Base-by-base conservation (phyloP, 2,797 vertebrate species). In the Carcharodon carcharias region DNA sequence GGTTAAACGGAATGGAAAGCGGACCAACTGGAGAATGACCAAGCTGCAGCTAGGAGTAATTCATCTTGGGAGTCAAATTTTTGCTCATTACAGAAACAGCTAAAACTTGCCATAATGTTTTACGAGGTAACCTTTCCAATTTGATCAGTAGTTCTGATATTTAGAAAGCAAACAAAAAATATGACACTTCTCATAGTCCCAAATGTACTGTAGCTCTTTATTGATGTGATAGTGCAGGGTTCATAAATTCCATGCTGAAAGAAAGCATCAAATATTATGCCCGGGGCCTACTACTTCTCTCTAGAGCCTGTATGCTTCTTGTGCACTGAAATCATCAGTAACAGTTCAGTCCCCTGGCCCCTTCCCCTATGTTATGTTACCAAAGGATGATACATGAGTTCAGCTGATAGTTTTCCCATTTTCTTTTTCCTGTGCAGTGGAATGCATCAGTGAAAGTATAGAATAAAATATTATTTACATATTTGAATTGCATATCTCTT, bases 201-300 rank as follows among this genome's bases (percentile, higher is more conserved):
- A 93, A 93, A 93, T 67, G 61, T 45, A 45, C 11, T 45, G 63
- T n/a, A 40, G 91, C 63, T 93, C 91, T 93, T 93, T 93, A 67
- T 67, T 45, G 91, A n/a, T 93, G 23, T 93, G 61, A 65, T 40
- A 56, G 91, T 65, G 35, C 35, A 93, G 6, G n/a, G 91, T n/a
- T 93, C 61, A 67, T 93, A 11, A 61, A 21, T 67, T 93, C 91
- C n/a, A 93, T 31, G 45, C n/a, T 45, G n/a, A 93, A 65, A 4
- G 91, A 26, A 93, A 40, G 18, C 6, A 93, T 93, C 35, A 54
- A 67, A 93, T 67, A 93, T 26, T 67, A 21, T 67, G 61, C n/a
- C n/a, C 12, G 61, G 91, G 63, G n/a, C 61, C 16, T 93, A n/a
- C 28, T 61, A 89, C 61, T 40, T 63, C 61, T 63, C 91, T 65